Evolutionary conservation across 2,113 vertebrate species (phyloP), one percentile per base, ranked within the genome.

Genomic region (Osmerus mordax): DNA sequence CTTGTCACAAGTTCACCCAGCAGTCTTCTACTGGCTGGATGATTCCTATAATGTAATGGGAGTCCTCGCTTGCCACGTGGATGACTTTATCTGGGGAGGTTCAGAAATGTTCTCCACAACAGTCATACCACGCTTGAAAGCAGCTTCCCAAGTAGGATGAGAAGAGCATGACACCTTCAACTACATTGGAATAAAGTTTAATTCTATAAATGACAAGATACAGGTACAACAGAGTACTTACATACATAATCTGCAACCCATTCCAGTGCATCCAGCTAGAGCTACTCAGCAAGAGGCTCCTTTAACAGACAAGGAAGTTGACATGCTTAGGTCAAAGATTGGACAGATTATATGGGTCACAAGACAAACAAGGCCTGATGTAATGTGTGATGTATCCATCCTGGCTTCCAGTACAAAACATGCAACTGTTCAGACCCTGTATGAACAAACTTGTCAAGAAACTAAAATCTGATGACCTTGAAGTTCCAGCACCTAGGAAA

Each of bases 11-110:
- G 52, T 75, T 0, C 69, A 81, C 23, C 69, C 63, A 8, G 70
- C 70, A 28, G 55, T 73, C 0, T 72, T 78, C 53, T 70, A 60
- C 14, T 80, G 75, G 77, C 2, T 53, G 3, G 67, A 75, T 68
- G 19, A 80, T 2, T 23, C 75, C 9, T 76, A 14, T 6, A 41
- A 67, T 29, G 77, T 77, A 2, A 68, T 12, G 21, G 70, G 60
- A 28, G 59, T 85, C n/a, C 65, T 82, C 15, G 67, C 64, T 4
- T 80, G 79, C 66, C 51, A 85, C 51, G 70, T 81, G 0, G 72
- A 76, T 80, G 41, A 75, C 29, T 21, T 21, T 28, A 61, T 73
- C 12, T 79, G 69, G 61, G 70, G 18, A 7, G 64, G 67, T 61
- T 67, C 63, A 65, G 15, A 53, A 52, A 66, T 4, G 1, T 74